Evolutionary conservation across 2,888 invertebrate genomes (phyloP), one percentile per base, ranked within the genome.

Genomic region (Smittia aterrima): DNA sequence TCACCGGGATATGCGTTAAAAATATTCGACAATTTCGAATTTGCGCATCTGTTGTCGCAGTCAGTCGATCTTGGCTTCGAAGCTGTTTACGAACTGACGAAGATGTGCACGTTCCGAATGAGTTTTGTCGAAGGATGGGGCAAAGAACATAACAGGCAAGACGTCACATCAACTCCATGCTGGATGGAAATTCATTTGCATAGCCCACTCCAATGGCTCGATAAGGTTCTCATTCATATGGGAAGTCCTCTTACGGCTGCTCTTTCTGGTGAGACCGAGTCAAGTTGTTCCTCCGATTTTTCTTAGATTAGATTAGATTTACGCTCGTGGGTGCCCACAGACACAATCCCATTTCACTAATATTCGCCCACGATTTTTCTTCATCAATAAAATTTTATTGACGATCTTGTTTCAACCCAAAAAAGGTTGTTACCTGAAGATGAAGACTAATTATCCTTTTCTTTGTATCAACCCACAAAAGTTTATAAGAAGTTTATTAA

Each of bases 61-160:
- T 96, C 96, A 78, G 98, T 98, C 1, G 96, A 96, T 84, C 96
- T 96, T 80, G 98, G 98, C 7, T 99, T 98, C 80, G 98, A 99
- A 83, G 97, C 98, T 25, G 98, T 99, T 22, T 99, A 97, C 80
- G 98, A 99, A 85, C 86, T 99, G 77, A 99, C 98, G 0, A 98
- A 98, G 86, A 98, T 98, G 98, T 98, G 98, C 82, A 98, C 97
- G 73, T 98, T 99, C 78, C 87, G 98, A 77, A 96, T 99, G 95
- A 97, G 97, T 78, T 98, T 99, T 81, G 98, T 99, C 41, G 98
- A 98, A 82, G 99, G 99, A 1, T 99, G 98, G 98, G 99, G 98
- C 41, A 98, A 98, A 16, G 98, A 99, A 84, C 99, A 99, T 83
- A 98, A 98, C 81, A 88, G 99, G 22, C 99, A 99, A 83, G 98